These are phyloP conservation scores for Leptocoma aspasia DNA, from an alignment of 2,113 vertebrate species.

Conservation along the genomic window DNA sequence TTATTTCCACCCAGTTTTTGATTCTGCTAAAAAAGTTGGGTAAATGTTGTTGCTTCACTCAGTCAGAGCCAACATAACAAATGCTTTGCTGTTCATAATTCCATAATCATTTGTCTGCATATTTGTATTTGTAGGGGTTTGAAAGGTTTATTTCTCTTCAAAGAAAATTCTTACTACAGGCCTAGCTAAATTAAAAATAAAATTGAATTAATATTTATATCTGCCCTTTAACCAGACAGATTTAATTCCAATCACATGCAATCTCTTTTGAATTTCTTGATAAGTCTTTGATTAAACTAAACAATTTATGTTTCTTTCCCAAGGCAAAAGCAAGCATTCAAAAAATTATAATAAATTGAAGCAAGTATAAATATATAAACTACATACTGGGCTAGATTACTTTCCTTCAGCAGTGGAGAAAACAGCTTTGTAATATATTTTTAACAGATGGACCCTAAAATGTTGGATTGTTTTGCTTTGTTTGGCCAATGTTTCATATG, in stretches of 20 bases:
- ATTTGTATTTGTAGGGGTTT: neutral
- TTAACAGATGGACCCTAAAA: neutral
- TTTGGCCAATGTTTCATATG: neutral
- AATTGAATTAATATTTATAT: constrained; percentile 36
- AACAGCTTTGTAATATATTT: neutral
- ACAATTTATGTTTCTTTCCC: neutral
- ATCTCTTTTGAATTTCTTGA: neutral
- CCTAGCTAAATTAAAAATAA: neutral
- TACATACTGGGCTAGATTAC: neutral
- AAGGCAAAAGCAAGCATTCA: neutral
- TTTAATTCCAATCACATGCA: neutral
- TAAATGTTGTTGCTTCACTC: neutral
- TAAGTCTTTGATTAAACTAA: neutral
- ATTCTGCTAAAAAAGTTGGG: neutral
- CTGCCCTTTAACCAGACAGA: neutral
- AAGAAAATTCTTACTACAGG: neutral
- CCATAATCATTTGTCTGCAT: neutral
- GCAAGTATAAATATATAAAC: neutral
- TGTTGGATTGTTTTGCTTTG: neutral
- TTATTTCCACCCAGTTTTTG: neutral
- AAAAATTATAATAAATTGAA: constrained; percentile 4
- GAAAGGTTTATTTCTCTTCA: neutral
- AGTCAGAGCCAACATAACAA: neutral
- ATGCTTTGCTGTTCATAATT: neutral
- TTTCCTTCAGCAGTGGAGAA: neutral